These are phyloP conservation scores for Mayetiola destructor DNA, from an alignment of 2,888 invertebrate species.

Conservation along the genomic window DNA sequence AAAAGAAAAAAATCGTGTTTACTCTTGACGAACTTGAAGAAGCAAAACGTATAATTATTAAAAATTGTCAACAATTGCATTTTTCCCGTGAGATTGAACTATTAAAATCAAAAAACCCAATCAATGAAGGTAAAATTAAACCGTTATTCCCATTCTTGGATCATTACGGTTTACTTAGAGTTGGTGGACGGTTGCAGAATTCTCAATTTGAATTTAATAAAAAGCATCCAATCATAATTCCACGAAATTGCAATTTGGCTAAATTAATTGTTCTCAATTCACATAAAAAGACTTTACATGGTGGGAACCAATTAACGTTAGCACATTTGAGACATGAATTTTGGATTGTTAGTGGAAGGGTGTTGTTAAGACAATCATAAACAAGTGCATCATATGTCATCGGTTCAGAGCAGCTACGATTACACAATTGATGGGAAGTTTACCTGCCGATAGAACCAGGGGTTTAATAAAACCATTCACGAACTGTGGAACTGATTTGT, in stretches of 20 bases:
- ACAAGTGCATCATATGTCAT: slow-evolving; percentile 18
- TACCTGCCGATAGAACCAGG: slow-evolving; percentile 19
- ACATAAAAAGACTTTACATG: slow-evolving; percentile 18
- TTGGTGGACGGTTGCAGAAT: neutral
- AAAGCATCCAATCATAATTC: slow-evolving; percentile 6
- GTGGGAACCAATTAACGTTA: slow-evolving; percentile 18
- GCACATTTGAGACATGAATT: slow-evolving; percentile 18
- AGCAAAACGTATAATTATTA: neutral
- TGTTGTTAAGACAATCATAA: slow-evolving; percentile 15
- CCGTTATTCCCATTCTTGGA: neutral
- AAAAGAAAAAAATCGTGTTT: too few relatives aligned
- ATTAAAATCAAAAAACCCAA: neutral
- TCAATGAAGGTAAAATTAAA: neutral
- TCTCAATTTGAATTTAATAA: neutral
- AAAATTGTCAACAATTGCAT: neutral
- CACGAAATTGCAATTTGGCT: neutral
- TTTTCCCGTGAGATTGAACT: neutral
- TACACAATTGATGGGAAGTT: slow-evolving; percentile 22
- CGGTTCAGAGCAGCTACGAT: neutral
- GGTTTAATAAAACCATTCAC: slow-evolving; percentile 18
- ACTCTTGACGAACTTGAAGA: neutral
- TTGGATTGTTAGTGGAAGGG: slow-evolving; percentile 19
- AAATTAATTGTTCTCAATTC: neutral
- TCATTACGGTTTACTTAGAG: neutral
- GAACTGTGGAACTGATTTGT: slow-evolving; percentile 14